Base-by-base conservation (phyloP, 2,797 vertebrate species). In the Anguilla megastoma region DNA sequence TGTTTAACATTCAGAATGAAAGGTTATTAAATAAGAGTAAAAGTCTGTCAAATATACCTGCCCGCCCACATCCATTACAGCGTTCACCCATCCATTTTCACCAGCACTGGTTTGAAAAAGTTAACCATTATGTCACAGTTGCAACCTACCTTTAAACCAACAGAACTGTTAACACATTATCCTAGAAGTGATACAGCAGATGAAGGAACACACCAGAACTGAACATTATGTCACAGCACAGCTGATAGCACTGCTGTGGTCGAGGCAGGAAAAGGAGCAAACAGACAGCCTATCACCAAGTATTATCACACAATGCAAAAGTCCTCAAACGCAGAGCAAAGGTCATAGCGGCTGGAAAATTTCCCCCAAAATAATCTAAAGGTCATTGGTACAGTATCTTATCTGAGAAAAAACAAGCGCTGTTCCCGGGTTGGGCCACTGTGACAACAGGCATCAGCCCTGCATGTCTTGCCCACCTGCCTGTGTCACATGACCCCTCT, bases 391-490 rank as follows among this genome's bases (percentile, higher is more conserved):
- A 33, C 63, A 50, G 87, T 52, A 76, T 86, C 84, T 88, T 66
- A 86, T 88, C 85, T 88, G 27, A 79, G 45, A 52, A 82, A 85
- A 56, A 71, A 87, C 85, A 87, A 88, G 85, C 60, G 16, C 66
- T 0, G 71, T 56, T 71, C 85, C 87, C 69, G 63, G 10, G 86
- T 80, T 69, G 30, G 85, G 69, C 76, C 50, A 33, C 50, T 56
- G 84, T 86, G 83, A 76, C 86, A 74, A 90, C 85, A 50, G 52
- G 66, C 85, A 52, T 27, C 36, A 87, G 76, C 84, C 87, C 74
- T 88, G 86, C 84, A 82, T 89, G 58, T 80, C 87, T 85, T 74
- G 84, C 86, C 87, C 88, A 91, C 87, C 90, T 91, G 91, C 69
- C 54, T 60, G 27, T 52, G 85, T 89, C 89, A 88, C 87, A 85